These are phyloP conservation scores for Perca fluviatilis DNA, from an alignment of 2,113 vertebrate genomes.

Conservation along the genomic window DNA sequence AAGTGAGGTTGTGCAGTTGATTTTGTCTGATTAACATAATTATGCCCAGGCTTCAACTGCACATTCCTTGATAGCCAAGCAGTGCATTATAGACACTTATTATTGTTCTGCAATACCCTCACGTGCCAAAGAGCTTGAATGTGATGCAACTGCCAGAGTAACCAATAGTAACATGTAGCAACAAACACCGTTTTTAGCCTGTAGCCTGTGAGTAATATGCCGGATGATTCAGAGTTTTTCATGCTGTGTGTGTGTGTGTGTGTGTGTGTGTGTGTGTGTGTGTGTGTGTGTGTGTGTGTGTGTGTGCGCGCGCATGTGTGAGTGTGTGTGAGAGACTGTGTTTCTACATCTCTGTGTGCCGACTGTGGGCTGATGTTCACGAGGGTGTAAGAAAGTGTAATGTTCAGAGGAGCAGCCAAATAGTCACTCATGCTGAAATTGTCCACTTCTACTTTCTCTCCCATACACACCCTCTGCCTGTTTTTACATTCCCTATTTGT, in stretches of 20 bases:
- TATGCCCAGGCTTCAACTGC: background rate
- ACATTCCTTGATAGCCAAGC: background rate
- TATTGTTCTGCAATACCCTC: slow-evolving; percentile 42
- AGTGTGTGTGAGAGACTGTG: slow-evolving; percentile 15
- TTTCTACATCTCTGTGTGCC: slow-evolving; percentile 14
- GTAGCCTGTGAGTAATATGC: slow-evolving; percentile 69
- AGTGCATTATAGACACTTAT: slow-evolving; percentile 14
- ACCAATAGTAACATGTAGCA: slow-evolving; percentile 70
- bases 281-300: slow-evolving; percentile 26
- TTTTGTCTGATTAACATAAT: slow-evolving; percentile 21
- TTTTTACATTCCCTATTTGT: slow-evolving; percentile 5
- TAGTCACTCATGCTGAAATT: slow-evolving; percentile 36
- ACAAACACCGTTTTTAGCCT: slow-evolving; percentile 71
- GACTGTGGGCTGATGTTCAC: slow-evolving; percentile 49
- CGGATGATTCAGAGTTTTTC: slow-evolving; percentile 47
- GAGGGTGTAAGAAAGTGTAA: slow-evolving; percentile 41
- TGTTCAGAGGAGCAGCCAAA: slow-evolving; percentile 40
- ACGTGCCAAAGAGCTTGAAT: slow-evolving; percentile 39
- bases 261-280: background rate
- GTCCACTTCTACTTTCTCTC: slow-evolving; percentile 39
- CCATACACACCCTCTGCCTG: slow-evolving; percentile 10
- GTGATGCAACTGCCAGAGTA: slow-evolving; percentile 63
- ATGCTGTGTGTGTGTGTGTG: background rate
- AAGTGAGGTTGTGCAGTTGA: background rate
- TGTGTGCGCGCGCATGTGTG: slow-evolving; percentile 15